These are phyloP conservation scores for Argentina silus DNA, from an alignment of 2,797 vertebrate genomes.

Conservation along the genomic window DNA sequence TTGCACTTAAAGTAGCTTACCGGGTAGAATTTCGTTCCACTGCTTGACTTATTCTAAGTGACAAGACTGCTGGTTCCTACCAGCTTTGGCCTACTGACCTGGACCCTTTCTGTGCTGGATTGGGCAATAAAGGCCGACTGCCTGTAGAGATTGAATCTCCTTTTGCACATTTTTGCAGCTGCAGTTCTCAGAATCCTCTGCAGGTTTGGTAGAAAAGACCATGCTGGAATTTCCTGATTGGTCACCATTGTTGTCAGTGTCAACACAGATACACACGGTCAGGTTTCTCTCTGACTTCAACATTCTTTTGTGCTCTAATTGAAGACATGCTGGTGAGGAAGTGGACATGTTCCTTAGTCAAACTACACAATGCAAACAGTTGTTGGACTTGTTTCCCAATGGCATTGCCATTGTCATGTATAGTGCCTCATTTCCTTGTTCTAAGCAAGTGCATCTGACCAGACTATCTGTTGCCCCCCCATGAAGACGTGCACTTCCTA, in stretches of 20 bases:
- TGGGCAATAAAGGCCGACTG: neutral
- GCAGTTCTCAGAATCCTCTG: neutral
- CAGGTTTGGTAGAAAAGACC: neutral
- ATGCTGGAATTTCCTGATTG: neutral
- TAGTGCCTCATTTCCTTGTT: constrained; percentile 2
- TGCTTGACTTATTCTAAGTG: neutral
- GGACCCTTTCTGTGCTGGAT: neutral
- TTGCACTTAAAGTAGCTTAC: too few species aligned
- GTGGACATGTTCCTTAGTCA: neutral
- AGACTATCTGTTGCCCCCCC: neutral
- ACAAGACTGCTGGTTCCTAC: neutral
- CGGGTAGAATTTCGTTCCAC: neutral
- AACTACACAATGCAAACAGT: neutral
- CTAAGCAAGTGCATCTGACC: neutral
- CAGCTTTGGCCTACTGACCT: too few species aligned
- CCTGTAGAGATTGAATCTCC: neutral
- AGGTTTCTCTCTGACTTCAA: too few species aligned
- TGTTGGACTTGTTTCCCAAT: constrained; percentile 2
- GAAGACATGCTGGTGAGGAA: neutral
- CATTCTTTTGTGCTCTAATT: neutral
- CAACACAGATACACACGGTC: neutral
- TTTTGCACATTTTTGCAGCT: neutral
- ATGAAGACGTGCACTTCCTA: constrained; percentile 4
- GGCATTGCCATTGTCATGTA: neutral
- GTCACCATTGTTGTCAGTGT: neutral